phyloP scores from a whole-genome alignment of 2,797 vertebrate species.

The Tapirus indicus region DNA sequence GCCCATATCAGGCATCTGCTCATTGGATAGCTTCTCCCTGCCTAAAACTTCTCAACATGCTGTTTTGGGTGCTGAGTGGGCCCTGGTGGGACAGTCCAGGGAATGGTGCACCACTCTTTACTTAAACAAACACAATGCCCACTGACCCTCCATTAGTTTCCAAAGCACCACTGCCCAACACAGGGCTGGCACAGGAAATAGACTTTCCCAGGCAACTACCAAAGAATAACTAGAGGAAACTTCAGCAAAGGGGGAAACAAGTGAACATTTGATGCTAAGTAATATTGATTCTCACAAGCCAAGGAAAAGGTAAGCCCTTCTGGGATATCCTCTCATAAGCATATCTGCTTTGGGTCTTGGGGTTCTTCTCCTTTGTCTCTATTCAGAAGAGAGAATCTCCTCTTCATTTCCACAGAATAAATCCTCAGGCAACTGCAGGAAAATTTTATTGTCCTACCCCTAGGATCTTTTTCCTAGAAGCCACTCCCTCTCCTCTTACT shows the following conservation, averaged over 20 bases:
- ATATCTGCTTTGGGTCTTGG: not conserved
- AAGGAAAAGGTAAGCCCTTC: not conserved
- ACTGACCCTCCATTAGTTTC: not conserved
- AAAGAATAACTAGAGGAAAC: not conserved
- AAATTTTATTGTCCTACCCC: not conserved
- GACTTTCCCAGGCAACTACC: not conserved
- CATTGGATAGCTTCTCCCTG: not conserved
- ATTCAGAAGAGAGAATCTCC: not conserved
- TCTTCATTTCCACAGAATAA: not conserved
- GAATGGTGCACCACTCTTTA: not conserved
- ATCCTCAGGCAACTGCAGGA: not conserved
- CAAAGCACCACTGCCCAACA: not conserved
- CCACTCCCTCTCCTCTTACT: not conserved
- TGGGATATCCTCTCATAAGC: not conserved
- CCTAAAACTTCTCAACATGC: not conserved
- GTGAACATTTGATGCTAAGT: not conserved
- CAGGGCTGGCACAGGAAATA: not conserved
- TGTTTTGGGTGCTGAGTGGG: not conserved
- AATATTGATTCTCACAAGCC: not conserved
- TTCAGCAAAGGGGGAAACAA: not conserved
- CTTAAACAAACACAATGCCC: not conserved
- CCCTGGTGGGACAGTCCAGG: not conserved
- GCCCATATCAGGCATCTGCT: not conserved
- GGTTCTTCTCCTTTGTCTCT: not conserved
- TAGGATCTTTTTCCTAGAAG: not conserved